Percentiles rank a stretch among this genome's conserved stretches.
Evolutionary conservation across 2,888 invertebrate species (phyloP).

Genomic region (Rotaria macrura): DNA sequence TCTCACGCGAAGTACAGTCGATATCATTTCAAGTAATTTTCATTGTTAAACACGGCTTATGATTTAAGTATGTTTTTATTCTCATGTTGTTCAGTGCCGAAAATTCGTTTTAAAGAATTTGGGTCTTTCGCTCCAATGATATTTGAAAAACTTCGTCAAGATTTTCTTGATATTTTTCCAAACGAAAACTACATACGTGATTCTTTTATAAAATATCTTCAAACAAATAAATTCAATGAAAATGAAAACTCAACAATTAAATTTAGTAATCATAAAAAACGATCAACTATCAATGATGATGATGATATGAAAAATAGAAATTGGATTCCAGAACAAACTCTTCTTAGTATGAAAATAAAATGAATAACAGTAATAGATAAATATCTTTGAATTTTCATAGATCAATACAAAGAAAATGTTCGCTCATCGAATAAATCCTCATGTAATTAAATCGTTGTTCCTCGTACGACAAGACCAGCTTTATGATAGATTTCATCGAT

Average conservation of each 20-base stretch:
- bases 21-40: not conserved
- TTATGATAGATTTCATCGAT: not conserved
- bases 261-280: not conserved
- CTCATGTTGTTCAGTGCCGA: not conserved
- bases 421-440: not conserved
- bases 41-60: not conserved
- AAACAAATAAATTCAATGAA: not conserved
- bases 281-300: not conserved
- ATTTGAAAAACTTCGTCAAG: constrained; percentile 7
- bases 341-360: not conserved
- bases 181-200: not conserved
- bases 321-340: not conserved
- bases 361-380: too few relatives aligned
- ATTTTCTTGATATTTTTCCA: not conserved
- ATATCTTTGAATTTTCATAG: not conserved
- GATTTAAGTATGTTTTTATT: not conserved
- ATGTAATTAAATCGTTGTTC: not conserved
- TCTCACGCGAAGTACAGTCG: not conserved
- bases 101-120: not conserved
- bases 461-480: not conserved
- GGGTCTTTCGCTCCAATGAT: constrained; percentile 1
- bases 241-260: not conserved
- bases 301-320: not conserved
- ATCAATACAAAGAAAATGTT: not conserved
- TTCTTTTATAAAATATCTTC: not conserved